Evolutionary conservation across 2,888 invertebrate genomes (phyloP), one percentile per base, ranked within the genome.

Genomic region (Leptinotarsa rubiginosa): DNA sequence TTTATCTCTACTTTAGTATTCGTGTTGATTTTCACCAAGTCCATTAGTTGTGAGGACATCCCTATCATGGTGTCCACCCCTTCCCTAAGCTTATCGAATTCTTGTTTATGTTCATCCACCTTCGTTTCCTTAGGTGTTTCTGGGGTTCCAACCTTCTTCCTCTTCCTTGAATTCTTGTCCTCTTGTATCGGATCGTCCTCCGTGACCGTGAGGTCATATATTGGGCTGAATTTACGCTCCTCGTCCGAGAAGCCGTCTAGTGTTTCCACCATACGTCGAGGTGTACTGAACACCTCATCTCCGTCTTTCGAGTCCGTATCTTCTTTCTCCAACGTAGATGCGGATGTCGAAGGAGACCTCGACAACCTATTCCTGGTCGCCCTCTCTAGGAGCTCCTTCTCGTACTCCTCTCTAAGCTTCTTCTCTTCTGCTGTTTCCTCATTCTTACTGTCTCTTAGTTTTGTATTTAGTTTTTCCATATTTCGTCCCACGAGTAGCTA

Each of bases 401-500:
- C 41, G 4, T 31, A 7, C 16, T 65, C 41, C 10, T 25, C 47
- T 12, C 16, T 7, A n/a, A 15, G 16, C 15, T 20, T 65, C 16
- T 10, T n/a, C 15, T 3, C 10, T n/a, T 41, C 20, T 18, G 47
- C 64, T 41, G 31, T 64, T 15, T 31, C 16, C n/a, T 16, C 16
- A 5, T 16, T 16, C 16, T 52, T 52, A 16, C 16, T 52, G 4
- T 31, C 31, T 25, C 16, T 64, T 64, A 3, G 13, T 64, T 41
- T 64, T 47, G 64, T 41, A 4, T 25, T 62, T 62, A 20, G 15
- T 47, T 22, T 62, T 20, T 15, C 22, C 62, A 65, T 65, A 47
- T 65, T 31, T n/a, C 18, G 18, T 66, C 20, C 66, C 66, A 66
- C 66, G 50, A 66, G 50, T 18, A n/a, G 66, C 66, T 49, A 66